Base-by-base conservation (phyloP, 2,797 vertebrate species). In the Brotula barbata region DNA sequence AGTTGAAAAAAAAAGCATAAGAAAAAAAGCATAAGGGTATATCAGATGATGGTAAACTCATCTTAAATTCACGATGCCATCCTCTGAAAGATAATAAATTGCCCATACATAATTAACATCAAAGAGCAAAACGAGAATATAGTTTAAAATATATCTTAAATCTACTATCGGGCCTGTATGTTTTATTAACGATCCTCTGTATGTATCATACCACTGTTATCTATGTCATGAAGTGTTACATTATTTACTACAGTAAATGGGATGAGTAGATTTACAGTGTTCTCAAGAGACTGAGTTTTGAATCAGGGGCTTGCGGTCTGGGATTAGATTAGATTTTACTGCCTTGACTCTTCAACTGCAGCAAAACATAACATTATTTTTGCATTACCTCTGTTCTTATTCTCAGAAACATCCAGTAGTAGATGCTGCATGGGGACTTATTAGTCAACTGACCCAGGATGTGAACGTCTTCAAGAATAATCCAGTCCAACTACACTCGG, bases 101-200 rank as follows among this genome's bases (percentile, higher is more conserved):
- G 48, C 17, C 48, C 66, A 80, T 86, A 13, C 58, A 88, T 85
- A 82, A 85, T 89, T 80, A 77, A 86, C 42, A 66, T 37, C 48
- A 45, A 0, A 33, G 56, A 75, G 73, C 43, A 64, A 70, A 75
- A 78, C 71, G 50, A 78, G 62, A 85, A 73, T 69, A 41, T 66
- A 63, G 14, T 63, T 67, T 69, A n/a, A n/a, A n/a, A n/a, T n/a
- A n/a, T n/a, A n/a, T n/a, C n/a, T n/a, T n/a, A n/a, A n/a, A n/a
- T n/a, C n/a, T n/a, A n/a, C 80, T 47, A 84, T 80, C 71, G 61
- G 14, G 45, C 52, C 15, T 31, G n/a, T 48, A 78, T 85, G 51
- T 82, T 85, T 87, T 84, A 89, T 88, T 83, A 77, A 88, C 78
- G 64, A 40, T 55, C 42, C 50, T 69, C 40, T 67, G 47, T 81